phyloP scores from a whole-genome alignment of 2,797 vertebrate species.

The Aphelocoma californica region DNA sequence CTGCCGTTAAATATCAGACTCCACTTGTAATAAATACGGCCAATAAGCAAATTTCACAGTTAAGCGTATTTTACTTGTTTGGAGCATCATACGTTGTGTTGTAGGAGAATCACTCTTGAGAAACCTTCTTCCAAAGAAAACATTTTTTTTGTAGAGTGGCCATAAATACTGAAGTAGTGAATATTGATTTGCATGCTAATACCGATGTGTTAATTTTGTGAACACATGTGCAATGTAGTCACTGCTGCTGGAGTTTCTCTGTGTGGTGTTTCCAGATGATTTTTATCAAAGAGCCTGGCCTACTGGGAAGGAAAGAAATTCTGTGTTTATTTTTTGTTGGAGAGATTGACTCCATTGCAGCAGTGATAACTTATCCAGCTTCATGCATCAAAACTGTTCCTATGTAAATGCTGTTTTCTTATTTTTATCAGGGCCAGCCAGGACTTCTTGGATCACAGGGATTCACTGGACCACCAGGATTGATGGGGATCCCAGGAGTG shows the following conservation, averaged over 20 bases:
- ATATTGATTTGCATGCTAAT: neutral
- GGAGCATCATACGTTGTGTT: neutral
- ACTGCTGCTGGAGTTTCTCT: neutral
- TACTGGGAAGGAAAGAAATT: neutral
- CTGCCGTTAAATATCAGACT: neutral
- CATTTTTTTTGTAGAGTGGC: neutral
- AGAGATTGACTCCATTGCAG: neutral
- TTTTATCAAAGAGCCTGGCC: neutral
- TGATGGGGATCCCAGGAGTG: slow-evolving; percentile 84
- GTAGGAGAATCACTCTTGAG: neutral
- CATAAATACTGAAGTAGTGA: neutral
- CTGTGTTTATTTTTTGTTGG: neutral
- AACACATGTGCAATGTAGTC: neutral
- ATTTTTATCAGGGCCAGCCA: slow-evolving; percentile 83
- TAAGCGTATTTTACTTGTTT: neutral
- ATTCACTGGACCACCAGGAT: slow-evolving; percentile 81
- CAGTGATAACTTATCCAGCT: neutral
- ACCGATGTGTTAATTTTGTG: neutral
- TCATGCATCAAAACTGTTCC: neutral
- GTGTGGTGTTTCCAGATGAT: neutral
- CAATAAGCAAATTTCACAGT: neutral
- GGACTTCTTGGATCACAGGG: slow-evolving; percentile 87
- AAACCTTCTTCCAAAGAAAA: neutral
- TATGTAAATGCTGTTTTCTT: slow-evolving; percentile 11
- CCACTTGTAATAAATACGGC: neutral